phyloP scores from a whole-genome alignment of 2,888 invertebrate genomes.

The Pristionchus exspectatus region DNA sequence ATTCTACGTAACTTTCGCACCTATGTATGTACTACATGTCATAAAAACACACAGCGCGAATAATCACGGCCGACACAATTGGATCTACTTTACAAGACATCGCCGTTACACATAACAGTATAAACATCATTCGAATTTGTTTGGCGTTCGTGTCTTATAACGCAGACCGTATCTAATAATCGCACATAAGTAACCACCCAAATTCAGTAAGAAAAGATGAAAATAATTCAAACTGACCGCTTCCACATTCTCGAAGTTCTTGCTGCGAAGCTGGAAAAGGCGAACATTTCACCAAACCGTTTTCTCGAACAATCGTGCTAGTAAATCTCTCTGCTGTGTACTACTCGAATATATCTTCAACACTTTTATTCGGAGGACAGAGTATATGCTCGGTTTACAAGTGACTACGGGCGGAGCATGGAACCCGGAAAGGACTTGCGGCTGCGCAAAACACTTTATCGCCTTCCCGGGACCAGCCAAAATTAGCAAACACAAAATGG shows the following conservation, averaged over 20 bases:
- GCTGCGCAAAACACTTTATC: conserved; percentile 50
- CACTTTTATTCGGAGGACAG: conserved; percentile 39
- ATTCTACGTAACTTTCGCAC: no score
- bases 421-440: background rate
- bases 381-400: background rate
- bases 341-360: background rate
- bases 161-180: background rate
- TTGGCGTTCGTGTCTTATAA: no score
- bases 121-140: no score
- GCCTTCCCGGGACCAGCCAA: conserved; percentile 36
- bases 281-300: background rate
- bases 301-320: conserved; percentile 20
- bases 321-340: background rate
- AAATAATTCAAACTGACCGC: conserved; percentile 85
- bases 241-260: conserved; percentile 98
- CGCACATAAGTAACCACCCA: background rate
- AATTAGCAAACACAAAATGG: background rate
- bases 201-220: background rate
- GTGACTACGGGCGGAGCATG: background rate
- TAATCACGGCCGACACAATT: no score
- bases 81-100: no score
- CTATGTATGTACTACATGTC: no score
- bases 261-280: conserved; percentile 91
- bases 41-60: no score
- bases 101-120: no score